Conservation (phyloP, 2,888 invertebrate genomes). For the Deilephila elpenor region DNA sequence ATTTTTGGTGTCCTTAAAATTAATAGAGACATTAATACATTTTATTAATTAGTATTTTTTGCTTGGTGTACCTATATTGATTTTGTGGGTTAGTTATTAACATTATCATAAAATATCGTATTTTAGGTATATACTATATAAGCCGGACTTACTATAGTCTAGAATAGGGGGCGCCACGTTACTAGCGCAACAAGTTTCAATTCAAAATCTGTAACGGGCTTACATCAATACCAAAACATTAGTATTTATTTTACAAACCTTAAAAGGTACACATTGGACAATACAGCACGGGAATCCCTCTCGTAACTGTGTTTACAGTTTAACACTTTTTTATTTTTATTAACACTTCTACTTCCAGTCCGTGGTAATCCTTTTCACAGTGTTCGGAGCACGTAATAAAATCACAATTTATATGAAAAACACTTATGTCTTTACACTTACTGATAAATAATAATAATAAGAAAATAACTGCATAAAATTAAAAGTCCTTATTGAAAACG, state of each 20-base stretch:
- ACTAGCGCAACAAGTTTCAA: background rate
- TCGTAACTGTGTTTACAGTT: slow-evolving; percentile 37
- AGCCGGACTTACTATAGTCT: background rate
- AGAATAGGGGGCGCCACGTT: slow-evolving; percentile 20
- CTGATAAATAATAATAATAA: background rate
- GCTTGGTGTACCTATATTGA: too few relatives aligned
- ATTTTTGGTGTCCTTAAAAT: too few relatives aligned
- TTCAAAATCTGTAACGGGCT: slow-evolving; percentile 17
- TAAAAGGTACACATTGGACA: slow-evolving; percentile 5
- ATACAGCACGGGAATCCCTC: slow-evolving; percentile 1
- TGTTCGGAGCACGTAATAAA: slow-evolving; percentile 50
- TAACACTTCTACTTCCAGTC: slow-evolving; percentile 50
- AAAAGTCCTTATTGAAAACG: background rate
- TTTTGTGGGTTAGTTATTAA: too few relatives aligned
- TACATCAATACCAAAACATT: background rate
- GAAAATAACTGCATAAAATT: background rate
- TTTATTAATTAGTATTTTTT: too few relatives aligned
- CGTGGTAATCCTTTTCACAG: slow-evolving; percentile 56
- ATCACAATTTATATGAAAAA: slow-evolving; percentile 13
- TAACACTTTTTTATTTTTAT: slow-evolving; percentile 51
- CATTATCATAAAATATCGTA: too few relatives aligned
- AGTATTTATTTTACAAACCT: slow-evolving; percentile 11
- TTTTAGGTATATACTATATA: too few relatives aligned
- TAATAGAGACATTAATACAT: too few relatives aligned
- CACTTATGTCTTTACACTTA: slow-evolving; percentile 14